Evolutionary conservation across 2,888 invertebrate species (phyloP), one percentile per base, ranked within the genome.

Genomic region (Coecobrya sp.): DNA sequence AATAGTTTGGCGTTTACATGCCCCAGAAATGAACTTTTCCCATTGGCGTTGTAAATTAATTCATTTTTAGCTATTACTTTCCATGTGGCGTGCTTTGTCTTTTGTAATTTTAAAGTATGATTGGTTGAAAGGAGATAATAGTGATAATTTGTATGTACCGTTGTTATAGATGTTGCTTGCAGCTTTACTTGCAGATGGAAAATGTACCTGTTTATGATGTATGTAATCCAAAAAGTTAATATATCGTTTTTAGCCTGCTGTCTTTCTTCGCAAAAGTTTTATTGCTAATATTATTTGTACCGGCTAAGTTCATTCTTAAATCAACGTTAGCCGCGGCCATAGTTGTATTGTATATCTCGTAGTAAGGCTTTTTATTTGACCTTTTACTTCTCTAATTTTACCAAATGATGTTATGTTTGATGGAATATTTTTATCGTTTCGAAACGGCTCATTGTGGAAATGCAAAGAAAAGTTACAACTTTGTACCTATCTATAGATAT

Each of bases 141-240:
- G 16, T 30, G 68, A 30, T 68, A 68, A n/a, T 68, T 30, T 16
- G 36, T 73, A 42, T 49, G 76, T 49, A 49, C 19, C 49, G 25
- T 49, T 76, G 22, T 76, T 76, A 27, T 19, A 3, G n/a, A 22
- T 27, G n/a, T 49, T 68, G 85, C 85, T 45, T 86, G 68, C 85
- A 86, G 85, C 85, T 86, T 86, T 86, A 86, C 52, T 68, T 86
- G 68, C 85, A 68, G 36, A 42, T 45, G 49, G 55, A 49, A 65
- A 86, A 49, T 13, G 85, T 86, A 86, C 85, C 85, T 86, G 85
- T 68, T 36, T 49, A 86, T 76, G 22, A 76, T 49, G 22, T 25
- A 16, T 86, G 27, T 84, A 84, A 84, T 84, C 62, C 62, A 84
- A 62, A 62, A 42, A 3, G n/a, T 19, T 19, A 49, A 76, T 76